phyloP scores from a whole-genome alignment of 1,140 invertebrate species.

The Phortica variegata region DNA sequence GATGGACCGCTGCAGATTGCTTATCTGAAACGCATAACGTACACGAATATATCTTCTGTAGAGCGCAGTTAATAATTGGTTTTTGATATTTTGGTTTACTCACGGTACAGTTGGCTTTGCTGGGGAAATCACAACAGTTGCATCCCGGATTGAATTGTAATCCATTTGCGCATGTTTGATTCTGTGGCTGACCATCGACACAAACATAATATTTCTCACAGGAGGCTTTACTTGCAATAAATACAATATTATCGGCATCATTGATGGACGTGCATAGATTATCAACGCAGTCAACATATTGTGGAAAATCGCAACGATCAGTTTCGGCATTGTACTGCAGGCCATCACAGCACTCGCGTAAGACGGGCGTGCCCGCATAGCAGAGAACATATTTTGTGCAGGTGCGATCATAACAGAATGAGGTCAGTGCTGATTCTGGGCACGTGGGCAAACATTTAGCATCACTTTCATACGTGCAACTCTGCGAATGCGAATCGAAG shows the following conservation, averaged over 20 bases:
- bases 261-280: slow-evolving; percentile 40
- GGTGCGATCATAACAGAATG: slow-evolving; percentile 43
- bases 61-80: too few relatives aligned
- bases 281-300: slow-evolving; percentile 46
- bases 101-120: slow-evolving; percentile 35
- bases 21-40: slow-evolving; percentile 34
- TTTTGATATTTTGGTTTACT: too few relatives aligned
- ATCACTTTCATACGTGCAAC: slow-evolving; percentile 27
- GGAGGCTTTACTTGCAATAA: slow-evolving; percentile 32
- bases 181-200: slow-evolving; percentile 26
- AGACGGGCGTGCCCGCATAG: slow-evolving; percentile 25
- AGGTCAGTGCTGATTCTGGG: slow-evolving; percentile 20
- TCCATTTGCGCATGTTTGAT: slow-evolving; percentile 32
- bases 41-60: too few relatives aligned
- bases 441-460: slow-evolving; percentile 32
- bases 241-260: slow-evolving; percentile 32
- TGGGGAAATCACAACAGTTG: slow-evolving; percentile 36
- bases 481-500: slow-evolving; percentile 37
- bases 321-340: slow-evolving; percentile 42
- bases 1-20: slow-evolving; percentile 40
- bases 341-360: slow-evolving; percentile 34
- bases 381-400: slow-evolving; percentile 49
- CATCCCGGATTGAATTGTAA: slow-evolving; percentile 32
- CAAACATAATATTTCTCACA: slow-evolving; percentile 45
- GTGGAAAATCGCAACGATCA: slow-evolving; percentile 47